phyloP scores from a whole-genome alignment of 2,888 invertebrate species.

The Oligia fasciuncula region DNA sequence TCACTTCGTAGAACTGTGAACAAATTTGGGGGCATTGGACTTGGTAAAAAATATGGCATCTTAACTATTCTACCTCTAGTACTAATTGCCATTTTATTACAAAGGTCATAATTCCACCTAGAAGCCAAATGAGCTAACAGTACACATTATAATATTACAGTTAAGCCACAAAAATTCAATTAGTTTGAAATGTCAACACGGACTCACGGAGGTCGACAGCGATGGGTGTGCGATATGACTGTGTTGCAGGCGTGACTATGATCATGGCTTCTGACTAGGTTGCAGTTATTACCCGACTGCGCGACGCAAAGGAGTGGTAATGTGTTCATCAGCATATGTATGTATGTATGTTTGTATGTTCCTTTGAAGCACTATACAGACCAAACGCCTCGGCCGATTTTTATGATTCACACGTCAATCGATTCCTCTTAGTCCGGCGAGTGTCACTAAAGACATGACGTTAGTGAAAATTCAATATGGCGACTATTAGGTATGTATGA shows the following conservation, averaged over 20 bases:
- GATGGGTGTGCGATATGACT: slow-evolving; percentile 68
- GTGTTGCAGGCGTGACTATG: slow-evolving; percentile 71
- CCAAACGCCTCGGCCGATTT: no score
- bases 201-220: slow-evolving; percentile 56
- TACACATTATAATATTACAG: slow-evolving; percentile 30
- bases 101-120: slow-evolving; percentile 24
- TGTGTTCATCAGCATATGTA: no score
- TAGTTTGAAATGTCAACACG: slow-evolving; percentile 67
- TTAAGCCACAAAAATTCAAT: slow-evolving; percentile 67
- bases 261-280: slow-evolving; percentile 40
- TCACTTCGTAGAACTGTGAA: slow-evolving; percentile 28
- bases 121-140: slow-evolving; percentile 22
- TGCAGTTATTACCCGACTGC: no score
- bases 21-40: slow-evolving; percentile 32
- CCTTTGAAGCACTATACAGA: no score
- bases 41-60: slow-evolving; percentile 36
- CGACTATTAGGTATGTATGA: no score
- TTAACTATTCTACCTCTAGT: slow-evolving; percentile 18
- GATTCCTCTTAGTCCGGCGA: no score
- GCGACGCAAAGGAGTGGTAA: no score
- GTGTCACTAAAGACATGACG: no score
- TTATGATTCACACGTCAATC: no score
- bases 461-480: no score
- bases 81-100: slow-evolving; percentile 42
- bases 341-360: no score